Base-by-base conservation (phyloP, 2,113 vertebrate genomes). In the Nothocercus julius region DNA sequence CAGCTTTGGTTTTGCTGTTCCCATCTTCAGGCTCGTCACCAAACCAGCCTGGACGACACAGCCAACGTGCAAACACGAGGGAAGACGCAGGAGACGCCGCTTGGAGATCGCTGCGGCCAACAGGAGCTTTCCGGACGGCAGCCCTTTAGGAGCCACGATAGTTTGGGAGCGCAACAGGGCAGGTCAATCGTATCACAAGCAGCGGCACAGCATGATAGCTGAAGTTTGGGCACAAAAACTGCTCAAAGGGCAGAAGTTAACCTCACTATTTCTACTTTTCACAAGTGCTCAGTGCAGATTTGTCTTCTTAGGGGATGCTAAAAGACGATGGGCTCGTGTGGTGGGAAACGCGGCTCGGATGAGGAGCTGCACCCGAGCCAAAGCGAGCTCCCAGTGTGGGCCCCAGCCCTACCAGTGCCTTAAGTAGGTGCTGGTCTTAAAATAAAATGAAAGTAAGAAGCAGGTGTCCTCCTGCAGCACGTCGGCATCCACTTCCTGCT, bases 381-480 rank as follows among this genome's bases (percentile, higher is more conserved):
- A 73, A 15, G 25, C 17, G 2, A 34, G 7, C 21, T 45, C 7
- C 21, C 13, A 3, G 47, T 1, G 22, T 34, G 1, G 38, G 30
- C 42, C 17, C 8, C 1, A 28, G 64, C 36, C 42, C 16, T 2
- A 4, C n/a, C 25, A 44, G 32, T 6, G 18, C 58, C 24, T 6
- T 4, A 19, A 4, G 18, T 0, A 9, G 0, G 15, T 7, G 28
- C 38, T 5, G 21, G 7, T 18, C 34, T 30, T 1, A 1, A 20
- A 34, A 14, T 13, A 7, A 49, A 51, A 5, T 1, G 3, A 5
- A 14, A 19, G n/a, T 1, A 19, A 8, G 8, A 4, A 2, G 15
- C 66, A 54, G 73, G 59, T 24, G 79, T 25, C 38, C 44, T 21
- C 58, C 66, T 11, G 2, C 53, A 14, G 68, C 27, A 14, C 49